Base-by-base conservation (phyloP, 2,113 vertebrate genomes). In the Pipra filicauda region DNA sequence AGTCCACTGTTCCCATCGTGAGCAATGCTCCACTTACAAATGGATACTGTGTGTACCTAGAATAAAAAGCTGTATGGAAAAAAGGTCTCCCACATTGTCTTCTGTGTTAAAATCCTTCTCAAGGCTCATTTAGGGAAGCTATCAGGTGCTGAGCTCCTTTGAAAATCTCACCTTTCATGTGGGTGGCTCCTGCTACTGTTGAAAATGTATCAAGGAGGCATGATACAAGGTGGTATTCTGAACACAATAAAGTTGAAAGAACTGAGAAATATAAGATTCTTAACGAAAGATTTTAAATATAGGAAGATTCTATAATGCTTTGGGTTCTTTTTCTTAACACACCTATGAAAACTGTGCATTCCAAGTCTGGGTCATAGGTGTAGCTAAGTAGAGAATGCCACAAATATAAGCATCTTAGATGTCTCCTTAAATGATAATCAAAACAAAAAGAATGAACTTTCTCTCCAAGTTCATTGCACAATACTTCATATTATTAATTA, bases 401-500 rank as follows among this genome's bases (percentile, higher is more conserved):
- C 39, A 73, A 85, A 67, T 52, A 79, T 1, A 24, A 22, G 57
- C 91, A 94, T 39, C 46, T 73, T 49, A 59, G 81, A 49, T 75
- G 35, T 48, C 70, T 67, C 54, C 35, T 84, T 86, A 85, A 92
- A 88, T 20, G 19, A 74, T 21, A 57, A 85, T 37, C 43, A 89
- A 89, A 94, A 89, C 51, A 89, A 93, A 82, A 94, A 79, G 48
- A 75, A 76, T 24, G 51, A 94, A 92, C 71, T 91, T 70, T 65
- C 55, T 64, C 30, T 79, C 67, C 44, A 67, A 86, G 24, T 89
- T 95, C 96, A 91, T 46, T 66, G 30, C 15, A 11, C 85, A 96
- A 83, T 95, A 81, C 46, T 91, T 96, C 64, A 71, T 28, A 51
- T 76, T 96, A 97, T 88, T 94, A 82, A 95, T 94, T 91, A 94